Evolutionary conservation across 2,797 vertebrate species (phyloP), one percentile per base, ranked within the genome.

Genomic region (Oryzias sinensis): DNA sequence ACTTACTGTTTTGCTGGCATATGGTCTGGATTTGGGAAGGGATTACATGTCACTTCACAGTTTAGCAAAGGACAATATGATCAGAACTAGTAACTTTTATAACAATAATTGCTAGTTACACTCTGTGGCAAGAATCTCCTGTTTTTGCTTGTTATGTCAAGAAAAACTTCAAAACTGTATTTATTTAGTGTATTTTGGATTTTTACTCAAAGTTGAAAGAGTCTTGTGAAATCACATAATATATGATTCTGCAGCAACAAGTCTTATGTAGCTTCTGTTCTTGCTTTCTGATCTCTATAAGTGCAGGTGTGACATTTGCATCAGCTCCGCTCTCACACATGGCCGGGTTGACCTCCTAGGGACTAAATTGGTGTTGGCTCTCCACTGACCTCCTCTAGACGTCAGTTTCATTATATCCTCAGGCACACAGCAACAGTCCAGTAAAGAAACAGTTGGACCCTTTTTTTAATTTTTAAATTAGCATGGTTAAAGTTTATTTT

Each of bases 231-330:
- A 37, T 37, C 8, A 37, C 33, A 37, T 37, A 37, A 11, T 37
- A 11, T 37, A 37, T 11, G 33, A 37, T 37, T 37, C 9, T 9
- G 11, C 33, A 37, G 33, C 33, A 37, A 37, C 33, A 37, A 37
- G 33, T 37, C 33, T 3, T 11, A 37, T 37, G 33, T 37, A 37
- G 33, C 33, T 37, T 51, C 13, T 43, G 5, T 51, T 17, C n/a
- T 50, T 53, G 59, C 60, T 43, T 27, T 29, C 44, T 29, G 43
- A 55, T 56, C 64, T 54, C 42, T 61, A 53, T 22, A 52, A 58
- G 49, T 48, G 37, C 42, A 49, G 48, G 52, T 18, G 57, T 77
- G 70, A 71, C 64, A 56, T 76, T 72, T 62, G 58, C 29, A 60
- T 74, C 58, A 45, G 57, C 58, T 54, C 40, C 14, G 20, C 15